Base-by-base conservation (phyloP, 1,140 invertebrate species). In the Diachasma alloeum region DNA sequence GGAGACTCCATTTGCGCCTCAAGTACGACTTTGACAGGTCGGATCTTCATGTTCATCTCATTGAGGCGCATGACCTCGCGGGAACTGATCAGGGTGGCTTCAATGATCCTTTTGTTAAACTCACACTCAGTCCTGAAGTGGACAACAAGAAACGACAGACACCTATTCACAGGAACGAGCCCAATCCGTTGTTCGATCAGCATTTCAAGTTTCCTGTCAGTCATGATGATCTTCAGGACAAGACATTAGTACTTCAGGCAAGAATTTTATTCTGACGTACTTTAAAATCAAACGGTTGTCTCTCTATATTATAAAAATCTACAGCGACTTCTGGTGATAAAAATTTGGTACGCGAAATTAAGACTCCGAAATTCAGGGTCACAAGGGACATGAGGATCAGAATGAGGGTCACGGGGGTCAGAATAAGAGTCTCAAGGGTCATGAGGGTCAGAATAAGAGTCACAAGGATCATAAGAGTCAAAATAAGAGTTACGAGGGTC, bases 11-110 rank as follows among this genome's bases (percentile, higher is more conserved):
- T 85, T 91, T 97, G 78, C 91, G 95, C n/a, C 90, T 97, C 6
- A 96, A 95, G 80, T 97, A 97, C 82, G 96, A 97, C 87, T 96
- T 97, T 83, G 94, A 97, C 85, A 92, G 95, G 81, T 97, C 95
- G 22, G 96, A 97, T 87, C 90, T 97, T 56, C 93, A 95, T 76
- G 94, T 97, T 24, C 95, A 97, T 88, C 87, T 97, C 48, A 97
- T 97, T 88, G 72, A 88, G 94, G 96, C 95, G 56, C 94, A 96
- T 83, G 95, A 96, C 86, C 89, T 97, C 5, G 93, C 94, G 15
- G 93, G 94, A 56, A 94, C 93, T 83, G 94, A 96, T 76, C 93
- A 94, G 75, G 95, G 95, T 1, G 95, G 95, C 9, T 97, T 96
- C 87, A 95, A 95, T 78, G 96, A 97, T 87, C 96, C 96, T 0